Evolutionary conservation across 2,113 vertebrate genomes (phyloP).

Genomic region (Butorides virescens): DNA sequence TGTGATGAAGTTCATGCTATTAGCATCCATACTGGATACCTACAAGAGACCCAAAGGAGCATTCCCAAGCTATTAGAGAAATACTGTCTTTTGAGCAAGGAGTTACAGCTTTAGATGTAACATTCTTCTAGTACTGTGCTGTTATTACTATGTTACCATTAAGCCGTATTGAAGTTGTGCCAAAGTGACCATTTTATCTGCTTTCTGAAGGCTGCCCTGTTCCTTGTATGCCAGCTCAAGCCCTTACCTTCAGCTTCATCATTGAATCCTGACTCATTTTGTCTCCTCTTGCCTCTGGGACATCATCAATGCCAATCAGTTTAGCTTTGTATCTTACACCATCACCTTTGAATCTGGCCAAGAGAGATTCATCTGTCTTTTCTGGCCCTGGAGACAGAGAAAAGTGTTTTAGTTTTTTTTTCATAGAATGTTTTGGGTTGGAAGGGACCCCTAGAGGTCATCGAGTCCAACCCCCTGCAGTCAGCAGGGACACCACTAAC

Average conservation of each 20-base stretch:
- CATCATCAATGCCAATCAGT: constrained; percentile 92
- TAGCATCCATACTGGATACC: background rate
- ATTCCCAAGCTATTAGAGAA: background rate
- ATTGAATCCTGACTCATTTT: constrained; percentile 99
- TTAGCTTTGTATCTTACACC: constrained; percentile 96
- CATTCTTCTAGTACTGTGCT: background rate
- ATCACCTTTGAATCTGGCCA: constrained; percentile 92
- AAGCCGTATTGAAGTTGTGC: background rate
- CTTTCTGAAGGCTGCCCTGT: background rate
- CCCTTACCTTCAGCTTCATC: constrained; percentile 96
- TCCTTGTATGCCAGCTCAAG: background rate
- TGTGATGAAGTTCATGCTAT: background rate
- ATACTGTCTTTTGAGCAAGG: background rate
- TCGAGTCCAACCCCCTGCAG: too few relatives aligned
- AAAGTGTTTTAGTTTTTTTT: background rate
- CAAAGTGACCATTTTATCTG: background rate
- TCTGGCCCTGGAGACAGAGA: constrained; percentile 77
- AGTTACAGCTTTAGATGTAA: background rate
- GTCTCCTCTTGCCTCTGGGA: constrained; percentile 90
- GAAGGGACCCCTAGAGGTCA: too few relatives aligned
- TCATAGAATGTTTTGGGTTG: too few relatives aligned
- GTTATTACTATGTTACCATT: background rate
- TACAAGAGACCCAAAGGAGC: background rate
- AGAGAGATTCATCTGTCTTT: constrained; percentile 91
- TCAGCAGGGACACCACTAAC: too few relatives aligned